Base-by-base conservation (phyloP, 2,888 invertebrate species). In the Chrysotoxum bicinctum region DNA sequence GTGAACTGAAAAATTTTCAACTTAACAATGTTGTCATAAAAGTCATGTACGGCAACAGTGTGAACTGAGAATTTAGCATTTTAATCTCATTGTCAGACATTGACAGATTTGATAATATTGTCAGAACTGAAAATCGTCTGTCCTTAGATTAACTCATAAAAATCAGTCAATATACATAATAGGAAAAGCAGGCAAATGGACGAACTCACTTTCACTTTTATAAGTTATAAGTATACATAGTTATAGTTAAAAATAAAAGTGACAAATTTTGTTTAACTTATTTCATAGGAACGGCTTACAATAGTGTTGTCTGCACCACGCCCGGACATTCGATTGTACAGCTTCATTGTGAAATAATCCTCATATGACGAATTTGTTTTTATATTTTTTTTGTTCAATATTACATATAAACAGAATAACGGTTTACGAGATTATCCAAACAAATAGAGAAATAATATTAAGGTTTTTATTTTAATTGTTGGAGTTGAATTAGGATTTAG, bases 241-340 rank as follows among this genome's bases (percentile, higher is more conserved):
- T 2, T 50, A 2, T 26, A 23, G 3, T 50, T 8, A 8, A 16
- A 43, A 23, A 43, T 30, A 26, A 45, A 30, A 45, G 64, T 66
- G 14, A n/a, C 7, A 50, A 23, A n/a, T 26, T 0, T 50, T 21
- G 4, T 21, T 21, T 14, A n/a, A 50, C 5, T 35, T n/a, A 50
- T 66, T 37, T 66, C 35, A 35, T 66, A 50, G 48, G 21, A 32
- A 66, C 66, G 23, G 66, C 66, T 66, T 66, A 66, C 66, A 50
- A 35, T 66, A 50, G 35, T 66, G 10, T 35, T 66, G 0, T 35
- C 66, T 19, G 50, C 21, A 50, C 66, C 35, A 66, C 66, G 66
- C 48, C 66, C 50, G n/a, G 32, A 6, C 21, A 66, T 8, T 66
- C 35, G 35, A 66, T 50, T 50, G 23, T 50, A 66, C 50, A 66